Evolutionary conservation across 2,888 invertebrate genomes (phyloP).

Genomic region (Microctonus brassicae): DNA sequence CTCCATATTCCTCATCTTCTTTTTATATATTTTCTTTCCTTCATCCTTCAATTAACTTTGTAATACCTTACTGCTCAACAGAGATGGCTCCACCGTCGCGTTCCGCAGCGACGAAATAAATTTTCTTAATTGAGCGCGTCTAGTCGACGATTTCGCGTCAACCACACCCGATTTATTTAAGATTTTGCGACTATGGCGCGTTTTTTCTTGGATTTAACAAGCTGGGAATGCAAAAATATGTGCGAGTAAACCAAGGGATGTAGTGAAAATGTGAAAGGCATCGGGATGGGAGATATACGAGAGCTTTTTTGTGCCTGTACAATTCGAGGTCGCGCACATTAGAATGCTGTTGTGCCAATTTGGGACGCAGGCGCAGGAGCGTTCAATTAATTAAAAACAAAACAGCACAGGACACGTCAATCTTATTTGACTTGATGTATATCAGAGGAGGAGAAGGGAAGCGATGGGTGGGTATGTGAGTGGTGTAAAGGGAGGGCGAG

Average conservation of each 20-base stretch:
- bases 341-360: conserved; percentile 65
- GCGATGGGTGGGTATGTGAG: conserved; percentile 32
- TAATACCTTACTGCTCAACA: conserved; percentile 37
- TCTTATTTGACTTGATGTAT: conserved; percentile 58
- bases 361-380: conserved; percentile 54
- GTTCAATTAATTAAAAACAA: conserved; percentile 65
- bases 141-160: conserved; percentile 43
- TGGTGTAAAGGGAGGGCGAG: conserved; percentile 33
- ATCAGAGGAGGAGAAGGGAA: conserved; percentile 29
- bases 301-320: conserved; percentile 54
- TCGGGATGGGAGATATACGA: conserved; percentile 38
- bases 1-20: not conserved
- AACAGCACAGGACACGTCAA: conserved; percentile 63
- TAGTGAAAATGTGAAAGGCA: conserved; percentile 23
- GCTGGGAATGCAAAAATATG: conserved; percentile 14
- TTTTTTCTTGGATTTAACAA: conserved; percentile 4
- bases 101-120: conserved; percentile 51
- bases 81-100: conserved; percentile 42
- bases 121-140: conserved; percentile 54
- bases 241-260: conserved; percentile 21
- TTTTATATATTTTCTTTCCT: too few species aligned
- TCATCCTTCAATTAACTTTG: not conserved
- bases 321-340: conserved; percentile 49
- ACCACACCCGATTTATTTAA: conserved; percentile 47
- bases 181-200: conserved; percentile 45